These are phyloP conservation scores for Gibbula magus DNA, from an alignment of 2,888 invertebrate genomes.

Conservation along the genomic window DNA sequence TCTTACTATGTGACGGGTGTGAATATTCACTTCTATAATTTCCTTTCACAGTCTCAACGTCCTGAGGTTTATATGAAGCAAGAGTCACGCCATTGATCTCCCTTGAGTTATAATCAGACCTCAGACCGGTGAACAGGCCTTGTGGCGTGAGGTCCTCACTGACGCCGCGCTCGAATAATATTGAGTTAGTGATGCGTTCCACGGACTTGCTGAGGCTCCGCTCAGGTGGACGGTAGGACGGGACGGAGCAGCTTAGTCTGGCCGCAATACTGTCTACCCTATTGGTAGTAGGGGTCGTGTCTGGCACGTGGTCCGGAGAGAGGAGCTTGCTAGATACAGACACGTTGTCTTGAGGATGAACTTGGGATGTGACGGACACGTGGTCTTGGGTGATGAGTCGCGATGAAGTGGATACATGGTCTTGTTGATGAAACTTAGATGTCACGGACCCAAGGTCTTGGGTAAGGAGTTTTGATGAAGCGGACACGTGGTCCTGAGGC, in stretches of 20 bases:
- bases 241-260: background rate
- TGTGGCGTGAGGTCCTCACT: background rate
- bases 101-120: background rate
- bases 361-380: too few species aligned
- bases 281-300: too few species aligned
- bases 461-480: too few species aligned
- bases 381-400: too few species aligned
- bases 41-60: too few species aligned
- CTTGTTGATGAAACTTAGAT: too few species aligned
- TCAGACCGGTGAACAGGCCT: background rate
- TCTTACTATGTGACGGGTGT: background rate
- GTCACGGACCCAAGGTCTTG: too few species aligned
- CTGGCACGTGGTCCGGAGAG: too few species aligned
- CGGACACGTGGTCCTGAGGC: background rate
- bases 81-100: background rate
- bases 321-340: too few species aligned
- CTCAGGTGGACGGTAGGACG: background rate
- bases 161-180: background rate
- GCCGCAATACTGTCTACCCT: background rate
- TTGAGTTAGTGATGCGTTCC: background rate
- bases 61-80: background rate
- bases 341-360: too few species aligned
- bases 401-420: too few species aligned
- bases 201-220: background rate
- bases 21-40: background rate